Conservation (phyloP, 2,888 invertebrate genomes). For the Allygus modestus region DNA sequence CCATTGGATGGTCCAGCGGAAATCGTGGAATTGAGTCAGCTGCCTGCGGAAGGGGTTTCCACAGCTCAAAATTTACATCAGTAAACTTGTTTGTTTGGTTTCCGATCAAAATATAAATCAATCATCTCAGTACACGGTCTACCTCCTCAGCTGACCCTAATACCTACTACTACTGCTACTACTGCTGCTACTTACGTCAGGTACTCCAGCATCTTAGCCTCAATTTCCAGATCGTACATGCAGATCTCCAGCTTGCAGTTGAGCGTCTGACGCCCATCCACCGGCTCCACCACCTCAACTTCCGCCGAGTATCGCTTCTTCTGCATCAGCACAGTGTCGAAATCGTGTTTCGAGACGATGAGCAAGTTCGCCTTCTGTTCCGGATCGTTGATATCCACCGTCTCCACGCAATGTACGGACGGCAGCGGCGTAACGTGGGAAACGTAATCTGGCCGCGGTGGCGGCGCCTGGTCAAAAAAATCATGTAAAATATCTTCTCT, state of each 20-base stretch:
- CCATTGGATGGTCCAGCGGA: too few relatives aligned
- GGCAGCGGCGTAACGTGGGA: conserved; percentile 12
- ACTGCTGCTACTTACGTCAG: not conserved
- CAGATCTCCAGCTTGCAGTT: conserved; percentile 44
- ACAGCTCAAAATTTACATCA: too few relatives aligned
- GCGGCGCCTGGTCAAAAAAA: conserved; percentile 10
- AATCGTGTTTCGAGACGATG: conserved; percentile 41
- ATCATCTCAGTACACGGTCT: too few relatives aligned
- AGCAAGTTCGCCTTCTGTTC: not conserved
- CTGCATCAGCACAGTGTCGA: conserved; percentile 35
- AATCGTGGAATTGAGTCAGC: too few relatives aligned
- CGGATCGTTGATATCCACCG: not conserved
- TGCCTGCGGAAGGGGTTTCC: too few relatives aligned
- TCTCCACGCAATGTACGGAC: not conserved
- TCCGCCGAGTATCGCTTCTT: conserved; percentile 4
- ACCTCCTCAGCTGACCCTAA: too few relatives aligned
- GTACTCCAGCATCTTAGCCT: conserved; percentile 3
- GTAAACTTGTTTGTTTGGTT: too few relatives aligned
- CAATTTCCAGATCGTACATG: conserved; percentile 38
- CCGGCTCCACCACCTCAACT: conserved; percentile 17
- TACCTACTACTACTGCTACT: too few relatives aligned
- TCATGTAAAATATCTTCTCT: conserved; percentile 12
- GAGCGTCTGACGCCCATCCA: not conserved
- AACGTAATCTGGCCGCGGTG: not conserved
- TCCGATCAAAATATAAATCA: too few relatives aligned